These are phyloP conservation scores for Gonioctena quinquepunctata DNA, from an alignment of 1,140 invertebrate species.

Conservation along the genomic window DNA sequence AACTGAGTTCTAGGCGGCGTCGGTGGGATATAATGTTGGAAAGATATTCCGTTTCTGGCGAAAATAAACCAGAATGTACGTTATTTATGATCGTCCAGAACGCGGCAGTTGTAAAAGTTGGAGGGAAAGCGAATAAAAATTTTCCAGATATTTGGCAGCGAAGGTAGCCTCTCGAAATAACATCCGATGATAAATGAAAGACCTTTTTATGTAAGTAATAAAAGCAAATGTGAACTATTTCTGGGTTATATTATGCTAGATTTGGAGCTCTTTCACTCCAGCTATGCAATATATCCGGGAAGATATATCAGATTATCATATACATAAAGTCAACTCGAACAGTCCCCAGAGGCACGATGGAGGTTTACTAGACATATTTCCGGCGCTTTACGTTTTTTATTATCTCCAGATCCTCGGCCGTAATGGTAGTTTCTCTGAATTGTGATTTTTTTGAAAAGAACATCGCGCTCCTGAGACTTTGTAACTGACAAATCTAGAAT, in stretches of 20 bases:
- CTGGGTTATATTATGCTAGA: not conserved
- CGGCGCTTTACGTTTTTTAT: conserved; percentile 9
- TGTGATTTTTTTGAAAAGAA: not conserved
- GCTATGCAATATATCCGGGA: conserved; percentile 5
- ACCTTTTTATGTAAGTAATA: not conserved
- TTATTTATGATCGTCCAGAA: not conserved
- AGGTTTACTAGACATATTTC: conserved; percentile 9
- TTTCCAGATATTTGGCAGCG: not conserved
- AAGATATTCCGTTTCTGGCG: no score
- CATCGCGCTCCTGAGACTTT: not conserved
- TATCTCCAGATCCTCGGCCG: not conserved
- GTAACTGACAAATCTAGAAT: not conserved
- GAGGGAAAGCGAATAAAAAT: not conserved
- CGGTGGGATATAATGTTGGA: no score
- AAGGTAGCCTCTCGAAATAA: not conserved
- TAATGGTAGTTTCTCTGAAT: not conserved
- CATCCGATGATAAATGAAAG: not conserved
- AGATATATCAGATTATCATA: conserved; percentile 11
- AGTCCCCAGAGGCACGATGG: conserved; percentile 6
- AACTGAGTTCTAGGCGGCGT: no score
- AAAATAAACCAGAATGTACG: not conserved
- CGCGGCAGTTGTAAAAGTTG: not conserved
- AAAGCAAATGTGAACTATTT: not conserved
- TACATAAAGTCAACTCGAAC: conserved; percentile 11
- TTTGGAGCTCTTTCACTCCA: not conserved